Evolutionary conservation across 37 sponge, comb jelly and placozoan genomes (phyloP), one percentile per base, ranked within the genome.

Genomic region (Ianthella basta): DNA sequence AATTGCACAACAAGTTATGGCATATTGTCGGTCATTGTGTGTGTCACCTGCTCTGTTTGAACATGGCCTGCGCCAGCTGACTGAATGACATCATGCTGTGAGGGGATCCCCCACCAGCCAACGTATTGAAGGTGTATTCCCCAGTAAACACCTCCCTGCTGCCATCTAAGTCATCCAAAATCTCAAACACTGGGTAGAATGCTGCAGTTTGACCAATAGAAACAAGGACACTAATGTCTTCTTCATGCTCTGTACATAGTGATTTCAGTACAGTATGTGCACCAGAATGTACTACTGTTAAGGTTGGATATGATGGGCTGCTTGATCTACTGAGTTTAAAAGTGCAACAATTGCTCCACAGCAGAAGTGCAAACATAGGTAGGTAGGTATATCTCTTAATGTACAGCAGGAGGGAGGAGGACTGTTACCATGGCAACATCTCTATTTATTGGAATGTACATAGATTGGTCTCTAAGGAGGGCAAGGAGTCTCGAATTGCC

Each of bases 171-270:
- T 15, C 55, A 59, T 90, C 91, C 35, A 66, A 30, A 4, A 83
- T 20, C 38, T 80, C 33, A 44, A 90, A 86, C 44, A 78, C 69
- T 0, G 91, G 91, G 56, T 78, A 54, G 55, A 90, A 90, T n/a
- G 56, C 91, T 90, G 83, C 20, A 32, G 56, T 23, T 39, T 10
- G 36, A 0, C 50, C 50, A 44, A 83, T 21, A 15, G 33, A 13
- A 37, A 77, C 55, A 38, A 0, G 20, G 10, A 12, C 15, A 37
- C n/a, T 0, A 38, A 15, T 77, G 3, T 72, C 2, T 5, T 23
- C 20, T 66, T 15, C 3, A 8, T 44, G 8, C 6, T 44, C 6
- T 44, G 50, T 44, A 10, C 50, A 44, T 44, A 44, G 50, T 44
- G n/a, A n/a, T n/a, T n/a, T n/a, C 66, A 64, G 66, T 16, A 64